phyloP scores from a whole-genome alignment of 2,113 vertebrate genomes.

The Hyla sarda region DNA sequence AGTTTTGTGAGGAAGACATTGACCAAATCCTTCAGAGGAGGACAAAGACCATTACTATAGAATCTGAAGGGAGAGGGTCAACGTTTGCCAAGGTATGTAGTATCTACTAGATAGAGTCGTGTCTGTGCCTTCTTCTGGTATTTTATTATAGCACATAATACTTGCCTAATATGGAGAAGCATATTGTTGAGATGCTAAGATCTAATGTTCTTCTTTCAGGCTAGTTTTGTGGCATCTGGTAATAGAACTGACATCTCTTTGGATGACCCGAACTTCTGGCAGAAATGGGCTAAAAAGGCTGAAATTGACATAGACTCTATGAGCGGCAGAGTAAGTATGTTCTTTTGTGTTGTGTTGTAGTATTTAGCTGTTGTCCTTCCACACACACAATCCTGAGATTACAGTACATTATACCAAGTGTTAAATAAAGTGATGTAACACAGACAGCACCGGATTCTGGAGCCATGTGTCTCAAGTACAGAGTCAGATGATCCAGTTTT shows the following conservation, averaged over 20 bases:
- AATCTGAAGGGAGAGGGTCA: conserved; percentile 95
- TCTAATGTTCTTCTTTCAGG: conserved; percentile 71
- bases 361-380: not conserved
- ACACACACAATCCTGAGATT: not conserved
- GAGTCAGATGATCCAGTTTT: not conserved
- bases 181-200: not conserved
- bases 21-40: conserved; percentile 96
- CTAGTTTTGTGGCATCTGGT: conserved; percentile 97
- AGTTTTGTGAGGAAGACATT: conserved; percentile 98
- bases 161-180: not conserved
- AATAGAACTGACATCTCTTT: conserved; percentile 98
- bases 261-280: conserved; percentile 99
- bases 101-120: not conserved
- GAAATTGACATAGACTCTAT: conserved; percentile 93
- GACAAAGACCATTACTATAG: conserved; percentile 98
- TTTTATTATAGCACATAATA: not conserved
- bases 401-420: not conserved
- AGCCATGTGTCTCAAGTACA: not conserved
- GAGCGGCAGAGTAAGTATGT: conserved; percentile 91
- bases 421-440: not conserved
- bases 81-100: conserved; percentile 93
- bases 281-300: conserved; percentile 99
- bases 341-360: not conserved
- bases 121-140: too few relatives aligned
- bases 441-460: not conserved